Conservation (phyloP, 2,113 vertebrate genomes). For the human (Homo sapiens) region DNA sequence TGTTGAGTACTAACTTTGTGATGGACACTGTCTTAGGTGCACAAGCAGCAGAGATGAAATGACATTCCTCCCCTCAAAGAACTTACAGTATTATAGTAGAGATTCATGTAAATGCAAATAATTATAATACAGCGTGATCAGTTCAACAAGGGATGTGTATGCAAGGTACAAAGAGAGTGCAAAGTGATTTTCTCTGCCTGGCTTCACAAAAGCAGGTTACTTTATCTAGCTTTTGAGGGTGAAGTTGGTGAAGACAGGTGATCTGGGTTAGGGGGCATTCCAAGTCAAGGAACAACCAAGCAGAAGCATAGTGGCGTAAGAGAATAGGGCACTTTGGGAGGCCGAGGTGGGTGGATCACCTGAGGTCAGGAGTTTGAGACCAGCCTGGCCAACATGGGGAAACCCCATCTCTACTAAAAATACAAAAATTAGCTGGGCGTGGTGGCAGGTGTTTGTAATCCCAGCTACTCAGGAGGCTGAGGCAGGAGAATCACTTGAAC, state of each 20-base stretch:
- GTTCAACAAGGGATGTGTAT: not conserved
- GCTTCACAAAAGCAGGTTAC: not conserved
- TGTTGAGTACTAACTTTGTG: not conserved
- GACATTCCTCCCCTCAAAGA: not conserved
- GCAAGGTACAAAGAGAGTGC: not conserved
- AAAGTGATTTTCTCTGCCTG: not conserved
- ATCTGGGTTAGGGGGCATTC: not conserved
- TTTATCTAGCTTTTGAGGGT: not conserved
- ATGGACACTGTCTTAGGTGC: no score
- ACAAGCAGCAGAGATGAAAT: not conserved
- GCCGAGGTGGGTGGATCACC: no score
- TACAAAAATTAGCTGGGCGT: no score
- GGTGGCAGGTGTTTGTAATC: accelerated
- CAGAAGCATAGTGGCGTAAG: not conserved
- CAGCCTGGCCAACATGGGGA: no score
- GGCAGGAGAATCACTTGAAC: no score
- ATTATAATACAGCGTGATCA: not conserved
- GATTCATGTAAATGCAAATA: not conserved
- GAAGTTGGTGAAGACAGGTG: not conserved
- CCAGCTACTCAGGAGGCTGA: no score
- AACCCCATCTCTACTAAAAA: no score
- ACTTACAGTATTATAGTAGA: not conserved
- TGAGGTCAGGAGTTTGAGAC: no score
- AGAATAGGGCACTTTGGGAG: not conserved
- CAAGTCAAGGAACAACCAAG: not conserved